Evolutionary conservation across 2,888 invertebrate genomes (phyloP).

Genomic region (Drosophila diplacantha): DNA sequence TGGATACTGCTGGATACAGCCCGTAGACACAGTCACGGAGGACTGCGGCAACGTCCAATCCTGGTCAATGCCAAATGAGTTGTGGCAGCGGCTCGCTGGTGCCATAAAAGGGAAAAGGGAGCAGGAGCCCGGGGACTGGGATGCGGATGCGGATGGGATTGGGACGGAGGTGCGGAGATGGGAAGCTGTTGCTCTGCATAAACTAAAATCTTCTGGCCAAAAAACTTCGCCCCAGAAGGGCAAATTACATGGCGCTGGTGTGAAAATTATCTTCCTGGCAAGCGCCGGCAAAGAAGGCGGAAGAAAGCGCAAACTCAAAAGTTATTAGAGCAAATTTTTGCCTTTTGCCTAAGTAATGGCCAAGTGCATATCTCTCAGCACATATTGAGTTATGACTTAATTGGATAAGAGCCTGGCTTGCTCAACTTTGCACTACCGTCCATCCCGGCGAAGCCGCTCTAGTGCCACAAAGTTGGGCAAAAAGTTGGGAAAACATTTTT

Average conservation of each 20-base stretch:
- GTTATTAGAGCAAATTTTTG: slow-evolving; percentile 68
- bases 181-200: slow-evolving; percentile 57
- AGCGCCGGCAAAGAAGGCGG: slow-evolving; percentile 47
- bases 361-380: slow-evolving; percentile 69
- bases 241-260: slow-evolving; percentile 55
- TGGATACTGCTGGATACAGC: slow-evolving; percentile 10
- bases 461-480: slow-evolving; percentile 19
- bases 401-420: slow-evolving; percentile 74
- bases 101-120: slow-evolving; percentile 56
- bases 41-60: slow-evolving; percentile 43
- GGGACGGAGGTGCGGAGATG: slow-evolving; percentile 5
- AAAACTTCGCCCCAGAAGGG: slow-evolving; percentile 37
- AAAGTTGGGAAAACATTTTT: slow-evolving; percentile 28
- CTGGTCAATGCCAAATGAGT: slow-evolving; percentile 71
- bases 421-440: slow-evolving; percentile 21
- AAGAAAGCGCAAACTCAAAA: slow-evolving; percentile 58
- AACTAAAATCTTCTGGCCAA: slow-evolving; percentile 46
- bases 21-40: slow-evolving; percentile 48
- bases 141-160: neutral
- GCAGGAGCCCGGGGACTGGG: slow-evolving; percentile 13
- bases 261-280: slow-evolving; percentile 63
- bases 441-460: slow-evolving; percentile 9
- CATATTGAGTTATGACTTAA: slow-evolving; percentile 77
- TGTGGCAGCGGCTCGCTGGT: slow-evolving; percentile 65
- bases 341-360: slow-evolving; percentile 69